A percentile compares a stretch with the other conserved stretches of the same genome.
These are phyloP conservation scores for Henricia sp. DNA, from an alignment of 53 echinoderm and acorn worm species.

Conservation along the genomic window DNA sequence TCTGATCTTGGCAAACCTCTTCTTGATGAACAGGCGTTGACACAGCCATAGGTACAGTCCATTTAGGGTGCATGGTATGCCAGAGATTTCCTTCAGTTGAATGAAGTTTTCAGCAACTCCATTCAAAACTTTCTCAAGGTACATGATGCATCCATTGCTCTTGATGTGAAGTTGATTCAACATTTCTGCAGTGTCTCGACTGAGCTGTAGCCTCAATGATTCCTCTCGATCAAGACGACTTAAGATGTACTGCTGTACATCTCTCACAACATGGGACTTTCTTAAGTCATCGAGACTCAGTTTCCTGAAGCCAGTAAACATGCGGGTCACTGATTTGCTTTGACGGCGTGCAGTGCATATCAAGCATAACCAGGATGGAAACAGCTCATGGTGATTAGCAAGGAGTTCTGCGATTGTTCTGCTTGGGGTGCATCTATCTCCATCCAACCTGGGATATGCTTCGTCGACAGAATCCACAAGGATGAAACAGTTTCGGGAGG, in stretches of 20 bases:
- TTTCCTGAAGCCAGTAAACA: slow-evolving; percentile 99
- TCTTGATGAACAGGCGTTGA: slow-evolving; percentile 86
- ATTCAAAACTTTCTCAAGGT: slow-evolving; percentile 95
- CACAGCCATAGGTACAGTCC: slow-evolving; percentile 97
- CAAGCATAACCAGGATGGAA: slow-evolving; percentile 94
- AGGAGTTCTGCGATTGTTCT: slow-evolving; percentile 97
- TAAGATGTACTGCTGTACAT: slow-evolving; percentile 98
- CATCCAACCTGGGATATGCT: slow-evolving; percentile 78
- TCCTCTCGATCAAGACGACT: slow-evolving; percentile 95
- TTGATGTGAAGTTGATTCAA: slow-evolving; percentile 98
- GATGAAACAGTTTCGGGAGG: slow-evolving; percentile 91
- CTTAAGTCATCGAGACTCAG: slow-evolving; percentile 95
- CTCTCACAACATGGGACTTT: slow-evolving; percentile 96
- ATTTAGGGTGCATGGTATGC: slow-evolving; percentile 97
- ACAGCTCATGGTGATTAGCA: slow-evolving; percentile 98
- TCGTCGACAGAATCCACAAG: slow-evolving; percentile 98
- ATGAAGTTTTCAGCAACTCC: slow-evolving; percentile 97
- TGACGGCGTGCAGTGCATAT: slow-evolving; percentile 97
- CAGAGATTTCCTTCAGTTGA: slow-evolving; percentile 86
- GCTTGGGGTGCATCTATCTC: slow-evolving; percentile 73
- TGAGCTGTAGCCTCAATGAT: slow-evolving; percentile 88
- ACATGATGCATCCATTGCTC: slow-evolving; percentile 98
- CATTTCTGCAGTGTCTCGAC: slow-evolving; percentile 98
- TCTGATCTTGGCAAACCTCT: slow-evolving; percentile 87
- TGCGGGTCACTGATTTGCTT: slow-evolving; percentile 94